phyloP scores from a whole-genome alignment of 2,797 vertebrate species.

The Taeniopygia guttata region DNA sequence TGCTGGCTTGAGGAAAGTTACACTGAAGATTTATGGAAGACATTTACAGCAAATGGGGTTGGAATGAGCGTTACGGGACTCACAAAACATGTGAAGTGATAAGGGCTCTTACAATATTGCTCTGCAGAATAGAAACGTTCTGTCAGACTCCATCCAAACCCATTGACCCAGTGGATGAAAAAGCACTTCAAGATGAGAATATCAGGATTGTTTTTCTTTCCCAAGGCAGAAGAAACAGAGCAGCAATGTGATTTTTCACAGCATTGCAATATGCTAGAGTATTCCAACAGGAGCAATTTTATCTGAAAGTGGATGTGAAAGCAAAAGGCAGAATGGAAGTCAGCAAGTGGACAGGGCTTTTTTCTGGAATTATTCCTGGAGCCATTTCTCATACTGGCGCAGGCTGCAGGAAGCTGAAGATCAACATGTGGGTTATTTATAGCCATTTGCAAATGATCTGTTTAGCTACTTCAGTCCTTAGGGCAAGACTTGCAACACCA shows the following conservation, averaged over 20 bases:
- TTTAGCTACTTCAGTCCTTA: constrained; percentile 35
- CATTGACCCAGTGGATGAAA: not conserved
- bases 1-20: not conserved
- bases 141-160: not conserved
- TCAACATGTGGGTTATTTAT: constrained; percentile 54
- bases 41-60: not conserved
- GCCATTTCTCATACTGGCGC: constrained; percentile 7
- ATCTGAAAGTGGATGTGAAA: constrained; percentile 26
- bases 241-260: not conserved
- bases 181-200: not conserved
- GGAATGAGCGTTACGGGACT: not conserved
- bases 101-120: not conserved
- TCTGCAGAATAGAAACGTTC: not conserved
- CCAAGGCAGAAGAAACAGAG: not conserved
- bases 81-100: constrained; percentile 2
- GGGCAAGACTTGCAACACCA: not conserved
- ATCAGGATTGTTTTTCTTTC: not conserved
- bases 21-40: not conserved
- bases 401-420: constrained; percentile 37
- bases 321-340: constrained; percentile 40
- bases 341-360: constrained; percentile 58
- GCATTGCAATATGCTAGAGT: not conserved
- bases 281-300: constrained; percentile 45
- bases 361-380: constrained; percentile 57
- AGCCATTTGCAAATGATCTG: constrained; percentile 37